Evolutionary conservation across 2,888 invertebrate species (phyloP).

Genomic region (Perithous albicinctus): DNA sequence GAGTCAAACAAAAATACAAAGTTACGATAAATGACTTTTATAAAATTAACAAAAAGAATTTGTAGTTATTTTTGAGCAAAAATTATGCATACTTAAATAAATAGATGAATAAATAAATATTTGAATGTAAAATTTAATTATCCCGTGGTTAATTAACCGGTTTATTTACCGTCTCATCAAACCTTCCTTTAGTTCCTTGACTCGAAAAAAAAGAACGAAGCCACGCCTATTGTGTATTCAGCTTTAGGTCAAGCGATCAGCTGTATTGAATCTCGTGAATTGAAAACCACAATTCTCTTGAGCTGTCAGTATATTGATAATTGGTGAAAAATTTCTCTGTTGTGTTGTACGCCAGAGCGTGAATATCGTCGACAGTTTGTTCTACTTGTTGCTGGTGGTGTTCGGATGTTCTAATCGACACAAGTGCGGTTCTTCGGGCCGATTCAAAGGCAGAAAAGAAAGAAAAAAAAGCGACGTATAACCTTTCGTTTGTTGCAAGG

Average conservation of each 20-base stretch:
- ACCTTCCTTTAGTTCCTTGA: neutral
- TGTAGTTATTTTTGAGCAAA: no score
- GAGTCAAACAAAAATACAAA: no score
- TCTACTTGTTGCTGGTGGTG: constrained; percentile 5
- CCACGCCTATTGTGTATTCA: constrained; percentile 12
- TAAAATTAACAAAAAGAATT: no score
- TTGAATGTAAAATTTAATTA: no score
- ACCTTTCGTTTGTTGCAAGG: constrained; percentile 20
- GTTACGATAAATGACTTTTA: no score
- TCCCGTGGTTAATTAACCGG: no score
- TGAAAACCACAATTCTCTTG: neutral
- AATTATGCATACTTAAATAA: no score
- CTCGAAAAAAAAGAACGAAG: neutral
- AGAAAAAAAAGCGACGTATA: no score
- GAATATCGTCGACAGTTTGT: neutral
- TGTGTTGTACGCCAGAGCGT: neutral
- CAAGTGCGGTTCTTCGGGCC: neutral
- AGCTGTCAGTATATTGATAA: constrained; percentile 21
- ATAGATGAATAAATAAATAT: no score
- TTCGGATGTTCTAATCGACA: neutral
- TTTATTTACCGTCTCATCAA: neutral
- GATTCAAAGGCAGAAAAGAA: neutral
- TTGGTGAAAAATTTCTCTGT: neutral
- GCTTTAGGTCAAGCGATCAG: constrained; percentile 18
- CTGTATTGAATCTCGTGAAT: constrained; percentile 32